Base-by-base conservation (phyloP, 2,797 vertebrate genomes). In the Hapalemur alaotrensis region DNA sequence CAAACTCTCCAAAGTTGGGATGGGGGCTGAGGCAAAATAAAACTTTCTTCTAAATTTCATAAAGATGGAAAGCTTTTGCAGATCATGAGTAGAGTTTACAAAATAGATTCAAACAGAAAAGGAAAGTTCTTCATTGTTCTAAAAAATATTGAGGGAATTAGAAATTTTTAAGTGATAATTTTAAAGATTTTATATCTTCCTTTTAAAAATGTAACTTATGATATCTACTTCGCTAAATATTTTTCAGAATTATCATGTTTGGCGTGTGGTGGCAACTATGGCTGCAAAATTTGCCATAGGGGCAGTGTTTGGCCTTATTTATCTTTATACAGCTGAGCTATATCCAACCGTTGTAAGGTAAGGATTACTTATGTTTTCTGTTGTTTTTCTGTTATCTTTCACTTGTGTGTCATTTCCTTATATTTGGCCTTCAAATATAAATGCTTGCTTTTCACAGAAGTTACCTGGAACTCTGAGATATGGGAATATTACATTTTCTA, bases 311-410 rank as follows among this genome's bases (percentile, higher is more conserved):
- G 99, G 99, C 67, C 99, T 99, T 57, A 99, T 99, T 97, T 99
- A 99, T 97, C 98, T 99, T 94, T 99, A 99, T 98, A 99, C 99
- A 9, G 99, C 99, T 95, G 99, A 99, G 97, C 98, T 99, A 67
- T 99, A 99, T 97, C 99, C 99, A 57, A 99, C 99, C 18, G 97
- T 99, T 96, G 98, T 99, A 98, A 99, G 99, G 99, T 99, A 95
- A 98, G 98, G 89, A 28, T 86, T 75, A n/a, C 8, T n/a, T 54
- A 25, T 30, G 81, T 80, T 89, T 43, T 59, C 15, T 80, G 17
- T 67, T 85, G 54, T 76, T 92, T 80, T 88, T 30, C 65, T 73
- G 1, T 83, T 67, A 32, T 28, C 18, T 89, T 95, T 73, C 48
- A 84, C 28, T 70, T 83, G 15, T 9, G 4, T 54, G 20, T 59